phyloP scores from a whole-genome alignment of 2,888 invertebrate genomes.

The Spisula solida region DNA sequence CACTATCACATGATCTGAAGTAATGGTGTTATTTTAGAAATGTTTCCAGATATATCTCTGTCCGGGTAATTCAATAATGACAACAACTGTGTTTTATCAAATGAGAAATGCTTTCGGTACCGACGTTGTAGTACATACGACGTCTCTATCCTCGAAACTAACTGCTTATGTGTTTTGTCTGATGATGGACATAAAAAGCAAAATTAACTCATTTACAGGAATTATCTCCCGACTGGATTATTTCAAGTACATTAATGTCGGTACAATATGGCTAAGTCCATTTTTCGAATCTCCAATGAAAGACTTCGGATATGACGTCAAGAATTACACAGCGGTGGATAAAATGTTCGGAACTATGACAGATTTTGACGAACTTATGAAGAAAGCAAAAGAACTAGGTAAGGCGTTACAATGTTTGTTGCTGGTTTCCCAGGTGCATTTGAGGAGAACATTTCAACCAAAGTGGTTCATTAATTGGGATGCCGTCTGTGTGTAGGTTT shows the following conservation, averaged over 20 bases:
- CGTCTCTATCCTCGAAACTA: no score
- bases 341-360: slow-evolving; percentile 92
- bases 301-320: slow-evolving; percentile 95
- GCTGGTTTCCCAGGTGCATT: not conserved
- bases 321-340: slow-evolving; percentile 92
- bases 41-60: no score
- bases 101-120: no score
- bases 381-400: slow-evolving; percentile 85
- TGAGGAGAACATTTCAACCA: no score
- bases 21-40: no score
- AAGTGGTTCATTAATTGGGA: no score
- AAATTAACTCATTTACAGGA: slow-evolving; percentile 83
- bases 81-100: no score
- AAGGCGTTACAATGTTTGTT: not conserved
- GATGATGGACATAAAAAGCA: not conserved
- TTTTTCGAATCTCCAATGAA: slow-evolving; percentile 94
- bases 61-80: no score
- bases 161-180: no score
- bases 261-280: slow-evolving; percentile 94
- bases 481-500: no score
- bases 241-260: slow-evolving; percentile 91
- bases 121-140: no score
- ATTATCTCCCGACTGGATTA: slow-evolving; percentile 89
- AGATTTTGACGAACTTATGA: slow-evolving; percentile 89
- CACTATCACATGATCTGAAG: not conserved